Conservation (phyloP, 23 tunicate species). For the Aplidium turbinatum region DNA sequence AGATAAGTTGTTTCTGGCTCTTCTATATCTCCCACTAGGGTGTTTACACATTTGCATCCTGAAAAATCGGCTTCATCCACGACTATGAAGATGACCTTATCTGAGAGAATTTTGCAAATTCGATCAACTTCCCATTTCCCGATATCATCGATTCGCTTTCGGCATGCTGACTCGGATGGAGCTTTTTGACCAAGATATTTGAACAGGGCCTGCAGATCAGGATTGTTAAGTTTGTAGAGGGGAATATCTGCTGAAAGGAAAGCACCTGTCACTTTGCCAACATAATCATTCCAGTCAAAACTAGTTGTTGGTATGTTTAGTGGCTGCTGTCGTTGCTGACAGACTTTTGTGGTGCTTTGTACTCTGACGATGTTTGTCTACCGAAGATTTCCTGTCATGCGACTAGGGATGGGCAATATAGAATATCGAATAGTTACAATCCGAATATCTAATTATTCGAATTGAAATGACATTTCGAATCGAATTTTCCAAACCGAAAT, state of each 20-base stretch:
- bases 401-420: too few relatives aligned
- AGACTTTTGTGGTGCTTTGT: slow-evolving; percentile 11
- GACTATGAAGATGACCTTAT: slow-evolving; percentile 41
- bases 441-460: too few relatives aligned
- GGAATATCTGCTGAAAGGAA: slow-evolving; percentile 40
- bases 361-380: too few relatives aligned
- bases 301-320: slow-evolving; percentile 37
- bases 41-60: slow-evolving; percentile 38
- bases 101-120: slow-evolving; percentile 25
- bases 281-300: slow-evolving; percentile 35
- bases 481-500: too few relatives aligned
- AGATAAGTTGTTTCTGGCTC: slow-evolving; percentile 40
- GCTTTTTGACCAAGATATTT: slow-evolving; percentile 19
- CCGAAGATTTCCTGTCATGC: slow-evolving; percentile 31
- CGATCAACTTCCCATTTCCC: slow-evolving; percentile 31
- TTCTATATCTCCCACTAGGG: slow-evolving; percentile 31
- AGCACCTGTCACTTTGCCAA: slow-evolving; percentile 33
- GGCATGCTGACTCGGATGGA: slow-evolving; percentile 36
- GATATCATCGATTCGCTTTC: slow-evolving; percentile 32
- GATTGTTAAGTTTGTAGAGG: slow-evolving; percentile 32
- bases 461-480: too few relatives aligned
- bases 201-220: slow-evolving; percentile 34
- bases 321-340: slow-evolving; percentile 28
- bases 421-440: too few relatives aligned
- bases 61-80: slow-evolving; percentile 43